A percentile compares a stretch with the other conserved stretches of the same genome.
Evolutionary conservation across 2,797 vertebrate species (phyloP).

Genomic region (Craterocephalus amniculus): DNA sequence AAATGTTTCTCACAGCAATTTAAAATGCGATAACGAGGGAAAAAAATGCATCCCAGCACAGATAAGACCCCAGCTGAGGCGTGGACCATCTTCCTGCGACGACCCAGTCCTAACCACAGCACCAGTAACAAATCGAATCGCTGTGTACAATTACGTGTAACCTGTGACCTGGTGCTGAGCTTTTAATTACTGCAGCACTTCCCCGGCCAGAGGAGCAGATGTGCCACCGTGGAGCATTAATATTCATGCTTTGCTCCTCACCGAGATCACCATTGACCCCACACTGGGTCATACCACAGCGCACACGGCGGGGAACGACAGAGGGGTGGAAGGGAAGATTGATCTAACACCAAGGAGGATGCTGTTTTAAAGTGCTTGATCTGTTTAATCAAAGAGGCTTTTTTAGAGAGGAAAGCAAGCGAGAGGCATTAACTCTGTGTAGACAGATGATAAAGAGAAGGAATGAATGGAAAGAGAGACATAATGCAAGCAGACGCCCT

Average conservation of each 20-base stretch:
- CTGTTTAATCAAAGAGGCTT: slow-evolving; percentile 48
- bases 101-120: not conserved
- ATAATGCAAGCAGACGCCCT: not conserved
- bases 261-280: slow-evolving; percentile 65
- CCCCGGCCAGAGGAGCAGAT: slow-evolving; percentile 53
- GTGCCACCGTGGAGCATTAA: slow-evolving; percentile 49
- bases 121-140: slow-evolving; percentile 7
- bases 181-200: slow-evolving; percentile 25
- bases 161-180: slow-evolving; percentile 8
- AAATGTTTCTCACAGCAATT: not conserved
- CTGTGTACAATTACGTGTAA: not conserved
- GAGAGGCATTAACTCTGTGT: slow-evolving; percentile 11
- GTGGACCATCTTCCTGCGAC: not conserved
- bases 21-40: not conserved
- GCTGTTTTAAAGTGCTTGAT: slow-evolving; percentile 47
- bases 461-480: not conserved
- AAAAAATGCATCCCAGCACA: not conserved
- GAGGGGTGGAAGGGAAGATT: slow-evolving; percentile 42
- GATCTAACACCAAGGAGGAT: slow-evolving; percentile 52
- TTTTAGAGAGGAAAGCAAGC: slow-evolving; percentile 31
- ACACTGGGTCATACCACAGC: slow-evolving; percentile 42
- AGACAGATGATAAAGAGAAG: not conserved
- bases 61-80: not conserved
- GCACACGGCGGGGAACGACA: slow-evolving; percentile 24
- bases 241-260: slow-evolving; percentile 54